Conservation (phyloP, 2,797 vertebrate genomes). For the Hybognathus amarus region DNA sequence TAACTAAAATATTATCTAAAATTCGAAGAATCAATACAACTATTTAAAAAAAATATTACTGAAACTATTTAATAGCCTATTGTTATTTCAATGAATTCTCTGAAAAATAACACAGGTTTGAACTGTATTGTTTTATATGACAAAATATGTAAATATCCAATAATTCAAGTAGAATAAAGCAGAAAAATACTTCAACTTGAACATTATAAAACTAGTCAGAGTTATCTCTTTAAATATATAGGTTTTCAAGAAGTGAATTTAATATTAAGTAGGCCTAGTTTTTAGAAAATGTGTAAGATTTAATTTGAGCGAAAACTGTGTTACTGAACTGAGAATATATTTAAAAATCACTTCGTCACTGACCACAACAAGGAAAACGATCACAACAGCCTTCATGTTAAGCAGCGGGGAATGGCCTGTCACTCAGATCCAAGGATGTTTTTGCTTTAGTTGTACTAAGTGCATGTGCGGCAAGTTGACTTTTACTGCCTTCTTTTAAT, state of each 20-base stretch:
- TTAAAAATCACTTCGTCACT: neutral
- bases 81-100: neutral
- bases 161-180: neutral
- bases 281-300: neutral
- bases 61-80: neutral
- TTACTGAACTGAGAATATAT: neutral
- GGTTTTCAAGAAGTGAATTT: neutral
- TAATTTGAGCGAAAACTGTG: neutral
- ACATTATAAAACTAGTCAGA: neutral
- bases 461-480: neutral
- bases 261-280: neutral
- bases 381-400: constrained; percentile 1
- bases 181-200: neutral
- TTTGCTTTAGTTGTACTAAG: too few relatives aligned
- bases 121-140: neutral
- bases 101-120: neutral
- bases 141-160: neutral
- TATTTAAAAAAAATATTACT: neutral
- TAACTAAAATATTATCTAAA: neutral
- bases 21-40: too few relatives aligned
- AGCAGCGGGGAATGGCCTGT: neutral
- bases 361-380: constrained; percentile 13
- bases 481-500: neutral
- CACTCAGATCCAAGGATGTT: neutral
- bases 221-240: neutral